Evolutionary conservation across 2,888 invertebrate species (phyloP), one percentile per base, ranked within the genome.

Genomic region (Chymomyza caudatula): DNA sequence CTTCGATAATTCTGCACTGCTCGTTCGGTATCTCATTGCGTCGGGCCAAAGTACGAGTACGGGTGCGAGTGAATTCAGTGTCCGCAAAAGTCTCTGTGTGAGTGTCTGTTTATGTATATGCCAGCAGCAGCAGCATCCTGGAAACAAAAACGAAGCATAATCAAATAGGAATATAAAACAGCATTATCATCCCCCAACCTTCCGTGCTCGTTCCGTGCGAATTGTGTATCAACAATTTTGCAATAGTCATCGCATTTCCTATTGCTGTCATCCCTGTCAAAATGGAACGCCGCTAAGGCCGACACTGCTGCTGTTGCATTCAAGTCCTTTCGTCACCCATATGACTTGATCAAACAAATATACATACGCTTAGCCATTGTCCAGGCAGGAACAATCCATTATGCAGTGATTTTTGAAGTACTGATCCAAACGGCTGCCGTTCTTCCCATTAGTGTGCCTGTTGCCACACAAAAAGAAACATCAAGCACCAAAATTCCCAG

Each of bases 321-420:
- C 15, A 20, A 37, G 11, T 20, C 51, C 22, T 52, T 64, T 52
- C 62, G 62, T 58, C 61, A 67, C 60, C 57, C 47, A 43, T 23
- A 43, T 52, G 19, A 15, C 37, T 65, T 52, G 61, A 25, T 52
- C 37, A 58, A 44, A 58, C 56, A 47, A 59, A 57, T 37, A 61
- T 60, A 53, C 52, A 51, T 55, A 60, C 54, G 60, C 60, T 11
- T 29, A 29, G 29, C 49, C 49, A 6, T 20, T 8, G 51, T 20
- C 51, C 51, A 51, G 51, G 51, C 51, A 51, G 51, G 2, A 47
- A 20, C 11, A 37, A 37, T 11, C 11, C 60, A 71, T 71, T 58
- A 71, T 71, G 71, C 71, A 71, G 66, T 71, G 71, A 71, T 44
- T 37, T 57, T 42, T 6, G n/a, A 20, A 49, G 53, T 6, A 20